Percentiles rank a stretch among this genome's conserved stretches.
phyloP scores from a whole-genome alignment of 1,140 invertebrate species.

The Scaptomyza montana region DNA sequence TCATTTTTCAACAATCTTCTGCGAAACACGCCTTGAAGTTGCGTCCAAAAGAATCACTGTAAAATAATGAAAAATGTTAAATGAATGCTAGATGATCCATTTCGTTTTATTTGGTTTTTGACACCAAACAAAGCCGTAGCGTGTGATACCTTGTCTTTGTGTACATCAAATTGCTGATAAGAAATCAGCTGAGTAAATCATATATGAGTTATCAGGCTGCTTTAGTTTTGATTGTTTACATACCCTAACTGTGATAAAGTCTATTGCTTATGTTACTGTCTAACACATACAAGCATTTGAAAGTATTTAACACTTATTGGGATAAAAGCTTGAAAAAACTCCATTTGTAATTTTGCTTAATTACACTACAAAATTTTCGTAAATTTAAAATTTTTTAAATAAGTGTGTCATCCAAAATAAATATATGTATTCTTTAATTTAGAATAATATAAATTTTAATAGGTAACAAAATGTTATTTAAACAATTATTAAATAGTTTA shows the following conservation, averaged over 20 bases:
- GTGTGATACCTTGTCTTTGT: slow-evolving; percentile 14
- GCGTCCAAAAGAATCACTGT: slow-evolving; percentile 25
- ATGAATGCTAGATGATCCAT: background rate
- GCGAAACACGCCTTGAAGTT: background rate
- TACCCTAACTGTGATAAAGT: background rate
- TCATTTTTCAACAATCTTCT: background rate
- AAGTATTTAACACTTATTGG: too few species aligned
- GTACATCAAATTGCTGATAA: slow-evolving; percentile 23
- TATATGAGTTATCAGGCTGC: background rate
- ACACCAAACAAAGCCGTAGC: slow-evolving; percentile 19
- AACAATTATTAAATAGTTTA: too few species aligned
- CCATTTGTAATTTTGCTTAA: too few species aligned
- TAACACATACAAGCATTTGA: too few species aligned
- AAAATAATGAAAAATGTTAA: slow-evolving; percentile 13
- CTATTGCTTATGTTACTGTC: background rate
- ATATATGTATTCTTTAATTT: too few species aligned
- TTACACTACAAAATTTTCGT: too few species aligned
- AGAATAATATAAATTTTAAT: too few species aligned
- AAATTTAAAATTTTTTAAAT: too few species aligned
- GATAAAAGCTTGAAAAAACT: too few species aligned
- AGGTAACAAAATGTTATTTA: too few species aligned
- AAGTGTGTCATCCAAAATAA: too few species aligned
- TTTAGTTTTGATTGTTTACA: background rate
- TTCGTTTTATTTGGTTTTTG: background rate
- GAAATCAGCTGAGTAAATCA: slow-evolving; percentile 12